Base-by-base conservation (phyloP, 1,140 invertebrate genomes). In the Spodoptera litura region DNA sequence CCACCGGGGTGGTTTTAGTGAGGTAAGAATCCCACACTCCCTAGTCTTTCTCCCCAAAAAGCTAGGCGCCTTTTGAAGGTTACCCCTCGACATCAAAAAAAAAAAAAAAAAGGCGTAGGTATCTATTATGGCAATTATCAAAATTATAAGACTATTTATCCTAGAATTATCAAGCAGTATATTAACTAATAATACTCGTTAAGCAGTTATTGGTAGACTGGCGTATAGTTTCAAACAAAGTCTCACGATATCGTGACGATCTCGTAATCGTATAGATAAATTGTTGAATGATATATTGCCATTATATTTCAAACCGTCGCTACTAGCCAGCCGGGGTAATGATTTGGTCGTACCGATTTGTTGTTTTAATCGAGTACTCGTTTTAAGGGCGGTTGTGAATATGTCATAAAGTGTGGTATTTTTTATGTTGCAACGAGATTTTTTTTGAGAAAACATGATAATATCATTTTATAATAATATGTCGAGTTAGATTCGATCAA, bases 221-320 rank as follows among this genome's bases (percentile, higher is more conserved):
- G 3, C 4, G 15, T 20, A 52, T 52, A 52, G 49, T 49, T 52
- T 68, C 49, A 52, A 68, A 52, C 51, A 31, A 52, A 52, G 35
- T 68, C 44, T 68, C 64, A 68, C 64, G 64, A 68, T 68, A 52
- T 68, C 64, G 64, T 68, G 64, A 68, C 64, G 64, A 64, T 64
- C 61, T 64, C 61, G 61, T 64, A 64, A 49, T 49, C 61, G 61
- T 64, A 64, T 44, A 64, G 61, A 64, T 64, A 64, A 64, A 64
- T 64, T 44, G 61, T 64, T 64, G 5, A 44, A 49, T 64, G 61
- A 64, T 64, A 44, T 64, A 64, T 64, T 64, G 61, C 38, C 13
- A 35, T 64, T 35, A 64, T 64, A 64, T 64, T 64, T 44, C 61
- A 64, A 20, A 15, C 38, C 11, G n/a, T 64, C 9, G 35, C 61